Base-by-base conservation (phyloP, 2,888 invertebrate genomes). In the Pegoplata infirma region DNA sequence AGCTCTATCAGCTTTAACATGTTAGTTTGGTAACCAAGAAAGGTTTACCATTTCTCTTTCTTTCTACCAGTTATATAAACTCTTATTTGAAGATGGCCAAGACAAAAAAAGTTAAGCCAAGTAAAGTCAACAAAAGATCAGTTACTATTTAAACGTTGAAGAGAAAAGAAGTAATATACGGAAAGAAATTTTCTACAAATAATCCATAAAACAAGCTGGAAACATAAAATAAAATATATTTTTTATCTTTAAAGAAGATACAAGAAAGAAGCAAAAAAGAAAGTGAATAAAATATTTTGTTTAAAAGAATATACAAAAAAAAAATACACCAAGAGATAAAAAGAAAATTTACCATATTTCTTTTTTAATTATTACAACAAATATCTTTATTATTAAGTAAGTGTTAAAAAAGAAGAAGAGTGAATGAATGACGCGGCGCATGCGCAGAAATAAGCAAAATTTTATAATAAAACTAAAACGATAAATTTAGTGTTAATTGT, bases 201-300 rank as follows among this genome's bases (percentile, higher is more conserved):
- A 12, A 40, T 25, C 10, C 14, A 8, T 16, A 14, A 44, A 66
- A 66, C 16, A 7, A 56, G 36, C 8, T 63, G 12, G 56, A 46
- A 25, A 12, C 44, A 58, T 23, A 23, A 14, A 53, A 61, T 8
- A 21, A 58, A 36, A 40, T n/a, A n/a, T n/a, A n/a, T n/a, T n/a
- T n/a, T n/a, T 40, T 19, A 44, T 25, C 8, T 5, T 4, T 21
- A 25, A 74, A 74, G 66, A 49, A 75, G 71, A 67, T 69, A 56
- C 63, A 36, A 47, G 66, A 75, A 74, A 76, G 75, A 74, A 81
- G 81, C 79, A 81, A 81, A 76, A 76, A 74, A 81, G 81, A 80
- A 81, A 81, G 81, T 80, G 67, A 47, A 58, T 40, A 58, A 76
- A 40, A 71, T 51, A 49, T 51, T 28, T 46, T n/a, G 17, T 32